Conservation (phyloP, 2,113 vertebrate species). For the Mustela nigripes region DNA sequence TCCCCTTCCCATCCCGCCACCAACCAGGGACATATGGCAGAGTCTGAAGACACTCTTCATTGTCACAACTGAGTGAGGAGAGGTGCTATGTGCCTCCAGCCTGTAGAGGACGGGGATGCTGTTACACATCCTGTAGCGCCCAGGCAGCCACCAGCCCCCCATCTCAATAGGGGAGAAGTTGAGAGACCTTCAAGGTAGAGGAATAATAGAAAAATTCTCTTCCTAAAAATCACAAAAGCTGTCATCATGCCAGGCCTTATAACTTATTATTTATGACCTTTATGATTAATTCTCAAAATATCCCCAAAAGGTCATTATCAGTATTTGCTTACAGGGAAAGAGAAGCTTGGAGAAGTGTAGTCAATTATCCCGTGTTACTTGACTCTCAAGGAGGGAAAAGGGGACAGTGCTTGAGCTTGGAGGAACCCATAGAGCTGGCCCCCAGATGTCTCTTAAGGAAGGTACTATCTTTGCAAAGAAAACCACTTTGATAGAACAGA, state of each 20-base stretch:
- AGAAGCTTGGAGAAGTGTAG: background rate
- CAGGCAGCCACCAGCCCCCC: background rate
- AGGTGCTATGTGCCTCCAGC: background rate
- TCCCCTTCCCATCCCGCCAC: no score
- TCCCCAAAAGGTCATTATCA: background rate
- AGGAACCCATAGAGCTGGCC: no score
- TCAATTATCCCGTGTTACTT: background rate
- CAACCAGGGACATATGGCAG: background rate
- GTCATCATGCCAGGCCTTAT: background rate
- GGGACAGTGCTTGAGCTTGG: background rate
- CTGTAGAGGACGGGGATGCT: accelerated
- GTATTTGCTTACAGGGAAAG: background rate
- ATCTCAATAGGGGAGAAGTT: background rate
- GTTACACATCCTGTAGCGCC: accelerated
- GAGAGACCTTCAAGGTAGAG: background rate
- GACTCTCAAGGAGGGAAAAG: background rate
- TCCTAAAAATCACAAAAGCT: background rate
- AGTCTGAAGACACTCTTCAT: background rate
- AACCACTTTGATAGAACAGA: background rate
- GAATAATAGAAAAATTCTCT: background rate
- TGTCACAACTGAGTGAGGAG: background rate
- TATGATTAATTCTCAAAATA: background rate
- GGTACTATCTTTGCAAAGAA: background rate
- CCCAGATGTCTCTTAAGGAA: background rate
- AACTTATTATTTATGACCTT: background rate